Evolutionary conservation across 2,113 vertebrate genomes (phyloP).

Genomic region (Pampusana beccarii): DNA sequence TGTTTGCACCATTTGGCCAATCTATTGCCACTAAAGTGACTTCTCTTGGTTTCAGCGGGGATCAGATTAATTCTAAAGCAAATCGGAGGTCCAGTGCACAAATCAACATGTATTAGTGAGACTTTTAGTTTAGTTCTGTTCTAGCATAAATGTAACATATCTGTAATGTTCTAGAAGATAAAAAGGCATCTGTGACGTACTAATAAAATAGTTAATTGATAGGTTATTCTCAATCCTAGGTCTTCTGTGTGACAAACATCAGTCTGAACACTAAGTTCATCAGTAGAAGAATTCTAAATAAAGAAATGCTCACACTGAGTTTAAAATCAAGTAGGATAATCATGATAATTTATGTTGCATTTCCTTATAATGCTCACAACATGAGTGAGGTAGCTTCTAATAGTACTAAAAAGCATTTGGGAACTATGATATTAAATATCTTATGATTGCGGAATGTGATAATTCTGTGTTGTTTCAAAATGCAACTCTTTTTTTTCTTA

Average conservation of each 20-base stretch:
- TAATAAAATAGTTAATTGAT: background rate
- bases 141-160: background rate
- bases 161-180: background rate
- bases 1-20: background rate
- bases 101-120: background rate
- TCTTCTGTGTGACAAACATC: background rate
- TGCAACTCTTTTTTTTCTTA: background rate
- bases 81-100: background rate
- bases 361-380: background rate
- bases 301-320: background rate
- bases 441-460: background rate
- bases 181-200: background rate
- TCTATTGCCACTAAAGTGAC: slow-evolving; percentile 1
- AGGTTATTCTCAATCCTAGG: background rate
- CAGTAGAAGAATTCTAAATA: background rate
- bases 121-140: background rate
- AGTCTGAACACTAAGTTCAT: background rate
- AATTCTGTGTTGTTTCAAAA: background rate
- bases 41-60: background rate
- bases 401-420: background rate
- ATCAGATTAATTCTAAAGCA: slow-evolving; percentile 5
- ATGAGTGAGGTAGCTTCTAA: background rate
- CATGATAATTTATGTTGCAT: background rate
- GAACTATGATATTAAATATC: background rate
- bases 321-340: background rate